These are phyloP conservation scores for Phalacrocorax carbo DNA, from an alignment of 2,113 vertebrate species.

Conservation along the genomic window DNA sequence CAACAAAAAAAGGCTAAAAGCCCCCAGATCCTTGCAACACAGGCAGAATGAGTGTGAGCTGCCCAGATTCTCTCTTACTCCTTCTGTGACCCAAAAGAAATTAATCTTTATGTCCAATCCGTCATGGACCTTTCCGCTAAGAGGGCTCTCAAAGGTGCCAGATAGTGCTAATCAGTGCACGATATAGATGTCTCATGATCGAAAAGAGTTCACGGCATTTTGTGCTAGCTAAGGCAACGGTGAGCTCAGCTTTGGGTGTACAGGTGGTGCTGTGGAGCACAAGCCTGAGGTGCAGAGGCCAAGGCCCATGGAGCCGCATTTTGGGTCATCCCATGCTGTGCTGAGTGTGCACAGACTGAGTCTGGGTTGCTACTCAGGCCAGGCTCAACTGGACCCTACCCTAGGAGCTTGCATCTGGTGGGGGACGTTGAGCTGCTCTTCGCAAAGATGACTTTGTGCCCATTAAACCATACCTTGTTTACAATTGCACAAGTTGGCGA, in stretches of 20 bases:
- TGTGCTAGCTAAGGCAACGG: neutral
- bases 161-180: neutral
- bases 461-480: neutral
- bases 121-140: neutral
- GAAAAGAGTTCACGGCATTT: neutral
- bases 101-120: neutral
- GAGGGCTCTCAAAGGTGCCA: neutral
- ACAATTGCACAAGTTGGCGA: neutral
- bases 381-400: neutral
- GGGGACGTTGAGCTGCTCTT: neutral
- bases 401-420: neutral
- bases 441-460: neutral
- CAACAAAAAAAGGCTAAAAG: neutral
- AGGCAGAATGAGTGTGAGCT: neutral
- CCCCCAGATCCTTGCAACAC: neutral
- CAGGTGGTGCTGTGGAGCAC: neutral
- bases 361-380: neutral
- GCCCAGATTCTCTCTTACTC: neutral
- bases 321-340: neutral
- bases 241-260: neutral
- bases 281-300: neutral
- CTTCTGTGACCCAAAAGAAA: neutral
- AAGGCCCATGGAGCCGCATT: neutral
- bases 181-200: neutral
- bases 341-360: rapidly evolving